A percentile compares a stretch with the other conserved stretches of the same genome.
Evolutionary conservation across 2,113 vertebrate genomes (phyloP).

Genomic region (Cynopterus brachyotis): DNA sequence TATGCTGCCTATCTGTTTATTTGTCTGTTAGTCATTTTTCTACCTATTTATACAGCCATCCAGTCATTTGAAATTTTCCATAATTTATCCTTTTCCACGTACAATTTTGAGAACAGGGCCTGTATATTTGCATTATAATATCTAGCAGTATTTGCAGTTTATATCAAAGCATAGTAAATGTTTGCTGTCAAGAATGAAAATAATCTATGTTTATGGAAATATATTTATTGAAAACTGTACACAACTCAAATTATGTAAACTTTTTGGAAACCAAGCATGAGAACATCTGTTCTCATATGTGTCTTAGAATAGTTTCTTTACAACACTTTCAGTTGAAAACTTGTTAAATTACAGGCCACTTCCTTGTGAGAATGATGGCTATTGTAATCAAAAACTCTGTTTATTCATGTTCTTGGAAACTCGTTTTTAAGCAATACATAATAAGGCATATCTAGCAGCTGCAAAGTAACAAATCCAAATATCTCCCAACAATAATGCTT

Average conservation of each 20-base stretch:
- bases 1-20: background rate
- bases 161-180: slow-evolving; percentile 23
- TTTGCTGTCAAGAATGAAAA: slow-evolving; percentile 55
- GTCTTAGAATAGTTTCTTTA: background rate
- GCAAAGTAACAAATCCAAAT: slow-evolving; percentile 29
- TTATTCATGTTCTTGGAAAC: slow-evolving; percentile 55
- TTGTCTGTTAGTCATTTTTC: background rate
- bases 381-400: slow-evolving; percentile 57
- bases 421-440: slow-evolving; percentile 53
- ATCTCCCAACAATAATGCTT: slow-evolving; percentile 22
- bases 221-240: slow-evolving; percentile 44
- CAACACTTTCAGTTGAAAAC: slow-evolving; percentile 45
- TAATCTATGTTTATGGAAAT: slow-evolving; percentile 61
- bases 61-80: background rate
- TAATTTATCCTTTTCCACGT: background rate
- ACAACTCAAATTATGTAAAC: slow-evolving; percentile 51
- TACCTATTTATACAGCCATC: background rate
- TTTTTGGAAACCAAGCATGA: background rate
- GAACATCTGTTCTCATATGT: slow-evolving; percentile 39
- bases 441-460: slow-evolving; percentile 48
- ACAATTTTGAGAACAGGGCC: background rate
- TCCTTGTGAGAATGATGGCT: slow-evolving; percentile 48
- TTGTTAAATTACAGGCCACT: slow-evolving; percentile 46
- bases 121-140: background rate
- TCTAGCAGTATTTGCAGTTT: background rate